Percentiles rank a stretch among this genome's conserved stretches.
phyloP scores from a whole-genome alignment of 2,888 invertebrate genomes.

The Spodoptera picta region DNA sequence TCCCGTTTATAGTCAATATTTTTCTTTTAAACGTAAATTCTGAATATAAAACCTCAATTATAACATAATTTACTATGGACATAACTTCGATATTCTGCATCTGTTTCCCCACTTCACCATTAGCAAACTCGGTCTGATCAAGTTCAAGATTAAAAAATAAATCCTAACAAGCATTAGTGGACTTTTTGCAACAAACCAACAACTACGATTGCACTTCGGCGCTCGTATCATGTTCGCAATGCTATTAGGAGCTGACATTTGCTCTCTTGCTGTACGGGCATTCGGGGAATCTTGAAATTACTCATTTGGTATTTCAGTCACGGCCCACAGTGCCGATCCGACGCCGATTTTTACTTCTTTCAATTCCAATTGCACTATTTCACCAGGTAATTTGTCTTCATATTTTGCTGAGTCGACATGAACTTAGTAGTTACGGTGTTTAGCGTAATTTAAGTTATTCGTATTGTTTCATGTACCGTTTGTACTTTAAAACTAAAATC shows the following conservation, averaged over 20 bases:
- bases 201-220: constrained; percentile 76
- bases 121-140: constrained; percentile 31
- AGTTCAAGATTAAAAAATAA: constrained; percentile 54
- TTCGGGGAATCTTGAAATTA: constrained; percentile 87
- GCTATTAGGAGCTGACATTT: constrained; percentile 86
- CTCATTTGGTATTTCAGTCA: constrained; percentile 87
- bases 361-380: constrained; percentile 85
- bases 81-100: constrained; percentile 2
- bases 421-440: constrained; percentile 29
- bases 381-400: constrained; percentile 83
- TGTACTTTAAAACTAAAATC: no score
- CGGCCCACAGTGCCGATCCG: constrained; percentile 77
- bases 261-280: constrained; percentile 76
- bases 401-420: constrained; percentile 63
- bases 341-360: constrained; percentile 88
- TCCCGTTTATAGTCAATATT: no score
- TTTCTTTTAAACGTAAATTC: no score
- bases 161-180: constrained; percentile 55
- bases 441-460: constrained; percentile 31
- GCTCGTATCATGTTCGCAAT: constrained; percentile 80
- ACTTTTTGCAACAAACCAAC: constrained; percentile 72
- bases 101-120: constrained; percentile 17
- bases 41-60: no score
- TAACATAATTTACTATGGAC: constrained; percentile 1
- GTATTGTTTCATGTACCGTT: background rate